A percentile compares a stretch with the other conserved stretches of the same genome.
These are phyloP conservation scores for Esox lucius DNA, from an alignment of 2,797 vertebrate genomes.

Conservation along the genomic window DNA sequence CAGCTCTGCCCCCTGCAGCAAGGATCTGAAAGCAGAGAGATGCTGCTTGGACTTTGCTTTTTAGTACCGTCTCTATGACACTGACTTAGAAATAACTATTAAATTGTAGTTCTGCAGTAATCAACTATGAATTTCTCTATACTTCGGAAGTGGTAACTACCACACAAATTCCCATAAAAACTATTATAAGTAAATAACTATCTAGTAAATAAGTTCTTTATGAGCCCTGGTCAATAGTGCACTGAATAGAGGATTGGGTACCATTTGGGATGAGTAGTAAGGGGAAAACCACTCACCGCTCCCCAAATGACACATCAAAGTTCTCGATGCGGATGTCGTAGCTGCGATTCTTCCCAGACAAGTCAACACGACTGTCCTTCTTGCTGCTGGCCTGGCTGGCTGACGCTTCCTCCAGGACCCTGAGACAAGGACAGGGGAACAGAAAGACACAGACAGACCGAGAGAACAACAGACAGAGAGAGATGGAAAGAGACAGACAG, in stretches of 20 bases:
- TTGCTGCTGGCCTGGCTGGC: slow-evolving; percentile 96
- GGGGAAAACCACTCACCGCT: slow-evolving; percentile 77
- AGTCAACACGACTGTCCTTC: slow-evolving; percentile 90
- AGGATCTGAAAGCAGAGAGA: slow-evolving; percentile 69
- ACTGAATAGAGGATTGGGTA: not conserved
- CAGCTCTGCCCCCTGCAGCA: slow-evolving; percentile 90
- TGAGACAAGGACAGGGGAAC: slow-evolving; percentile 44
- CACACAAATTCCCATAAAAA: not conserved
- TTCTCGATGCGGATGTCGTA: slow-evolving; percentile 96
- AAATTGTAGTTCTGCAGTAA: not conserved
- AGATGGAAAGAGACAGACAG: not conserved
- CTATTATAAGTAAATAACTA: not conserved
- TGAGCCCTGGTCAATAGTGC: not conserved
- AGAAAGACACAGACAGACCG: not conserved
- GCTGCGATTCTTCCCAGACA: slow-evolving; percentile 93
- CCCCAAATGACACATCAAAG: slow-evolving; percentile 96
- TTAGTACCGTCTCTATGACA: not conserved
- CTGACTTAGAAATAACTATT: not conserved
- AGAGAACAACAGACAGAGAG: not conserved
- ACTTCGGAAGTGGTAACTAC: not conserved
- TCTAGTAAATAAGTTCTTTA: no score
- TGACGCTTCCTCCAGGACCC: slow-evolving; percentile 93
- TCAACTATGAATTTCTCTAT: not conserved
- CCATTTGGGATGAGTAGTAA: not conserved
- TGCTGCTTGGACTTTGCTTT: not conserved